Conservation (phyloP, 2,888 invertebrate species). For the Thecocarcelia acutangulata region DNA sequence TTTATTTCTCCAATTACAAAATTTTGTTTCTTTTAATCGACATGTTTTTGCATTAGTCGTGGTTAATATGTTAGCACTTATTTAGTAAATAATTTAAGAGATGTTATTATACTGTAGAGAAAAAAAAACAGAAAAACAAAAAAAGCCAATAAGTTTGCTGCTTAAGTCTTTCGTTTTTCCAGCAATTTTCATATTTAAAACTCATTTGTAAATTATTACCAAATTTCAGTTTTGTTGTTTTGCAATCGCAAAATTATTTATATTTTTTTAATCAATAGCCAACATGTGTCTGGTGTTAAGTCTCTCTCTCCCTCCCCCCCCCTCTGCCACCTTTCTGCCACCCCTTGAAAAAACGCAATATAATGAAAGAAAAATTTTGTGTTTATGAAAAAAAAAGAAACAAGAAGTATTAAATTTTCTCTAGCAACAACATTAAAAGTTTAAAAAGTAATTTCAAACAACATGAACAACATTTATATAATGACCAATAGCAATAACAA, state of each 20-base stretch:
- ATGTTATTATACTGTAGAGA: background rate
- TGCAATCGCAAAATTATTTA: slow-evolving; percentile 27
- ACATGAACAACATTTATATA: slow-evolving; percentile 62
- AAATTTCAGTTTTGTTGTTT: slow-evolving; percentile 4
- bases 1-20: no score
- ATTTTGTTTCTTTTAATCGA: no score
- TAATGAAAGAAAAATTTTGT: slow-evolving; percentile 20
- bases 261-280: slow-evolving; percentile 33
- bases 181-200: slow-evolving; percentile 12
- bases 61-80: no score
- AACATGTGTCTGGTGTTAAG: slow-evolving; percentile 14
- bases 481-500: slow-evolving; percentile 47
- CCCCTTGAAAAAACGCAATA: slow-evolving; percentile 14
- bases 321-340: no score
- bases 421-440: background rate
- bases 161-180: slow-evolving; percentile 39
- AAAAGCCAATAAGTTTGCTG: slow-evolving; percentile 3
- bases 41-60: no score
- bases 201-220: slow-evolving; percentile 20
- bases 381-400: background rate
- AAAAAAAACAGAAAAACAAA: background rate
- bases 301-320: no score
- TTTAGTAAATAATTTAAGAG: no score
- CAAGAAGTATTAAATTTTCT: slow-evolving; percentile 8
- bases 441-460: slow-evolving; percentile 50